Evolutionary conservation across 2,113 vertebrate species (phyloP).

Genomic region (Thunnus thynnus): DNA sequence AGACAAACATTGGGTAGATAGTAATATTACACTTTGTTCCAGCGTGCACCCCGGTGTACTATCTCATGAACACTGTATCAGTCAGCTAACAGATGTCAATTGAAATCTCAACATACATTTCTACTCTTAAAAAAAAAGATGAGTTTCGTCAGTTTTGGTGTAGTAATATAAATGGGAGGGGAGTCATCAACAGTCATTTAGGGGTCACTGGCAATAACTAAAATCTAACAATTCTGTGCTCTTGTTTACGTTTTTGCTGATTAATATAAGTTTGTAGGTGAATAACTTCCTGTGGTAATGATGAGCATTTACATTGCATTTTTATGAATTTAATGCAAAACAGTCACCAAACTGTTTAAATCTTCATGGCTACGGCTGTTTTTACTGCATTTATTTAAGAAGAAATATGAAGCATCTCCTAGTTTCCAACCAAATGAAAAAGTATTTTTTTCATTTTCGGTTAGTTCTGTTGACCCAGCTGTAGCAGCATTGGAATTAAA

Average conservation of each 20-base stretch:
- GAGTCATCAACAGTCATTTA: too few species aligned
- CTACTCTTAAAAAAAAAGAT: too few species aligned
- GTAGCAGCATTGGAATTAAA: not conserved
- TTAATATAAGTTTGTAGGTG: not conserved
- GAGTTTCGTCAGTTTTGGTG: too few species aligned
- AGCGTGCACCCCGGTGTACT: not conserved
- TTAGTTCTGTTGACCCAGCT: not conserved
- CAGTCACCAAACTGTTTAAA: not conserved
- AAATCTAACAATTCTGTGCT: too few species aligned
- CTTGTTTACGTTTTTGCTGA: not conserved
- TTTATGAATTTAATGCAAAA: not conserved
- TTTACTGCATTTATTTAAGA: not conserved
- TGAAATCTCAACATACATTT: too few species aligned
- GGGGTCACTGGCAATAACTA: too few species aligned
- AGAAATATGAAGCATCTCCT: conserved; percentile 7
- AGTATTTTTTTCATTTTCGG: not conserved
- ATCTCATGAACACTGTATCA: not conserved
- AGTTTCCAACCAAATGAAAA: not conserved
- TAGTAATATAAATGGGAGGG: too few species aligned
- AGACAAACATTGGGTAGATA: not conserved
- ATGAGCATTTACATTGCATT: not conserved
- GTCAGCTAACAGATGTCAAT: too few species aligned
- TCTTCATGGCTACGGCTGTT: not conserved
- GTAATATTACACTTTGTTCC: not conserved
- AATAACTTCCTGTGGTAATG: not conserved